phyloP scores from a whole-genome alignment of 2,113 vertebrate species.

The Eurypyga helias region DNA sequence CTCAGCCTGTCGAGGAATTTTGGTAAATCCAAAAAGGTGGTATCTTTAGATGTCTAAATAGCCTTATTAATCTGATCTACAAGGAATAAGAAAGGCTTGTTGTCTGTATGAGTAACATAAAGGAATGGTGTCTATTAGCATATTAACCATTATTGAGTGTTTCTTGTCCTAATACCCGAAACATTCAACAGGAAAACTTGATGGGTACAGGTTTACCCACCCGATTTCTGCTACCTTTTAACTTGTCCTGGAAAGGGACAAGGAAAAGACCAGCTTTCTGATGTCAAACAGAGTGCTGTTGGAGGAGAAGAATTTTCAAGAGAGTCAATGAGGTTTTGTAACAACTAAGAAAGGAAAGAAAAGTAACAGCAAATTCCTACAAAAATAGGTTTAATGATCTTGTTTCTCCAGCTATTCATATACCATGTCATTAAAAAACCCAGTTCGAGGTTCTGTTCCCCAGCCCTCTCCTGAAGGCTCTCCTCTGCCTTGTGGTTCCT shows the following conservation, averaged over 20 bases:
- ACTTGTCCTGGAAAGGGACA: neutral
- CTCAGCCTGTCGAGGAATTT: neutral
- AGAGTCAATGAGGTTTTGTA: neutral
- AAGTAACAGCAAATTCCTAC: neutral
- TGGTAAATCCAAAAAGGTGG: neutral
- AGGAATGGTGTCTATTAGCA: neutral
- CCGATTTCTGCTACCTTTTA: neutral
- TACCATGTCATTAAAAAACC: neutral
- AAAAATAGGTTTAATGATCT: neutral
- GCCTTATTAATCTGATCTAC: neutral
- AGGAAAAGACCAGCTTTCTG: neutral
- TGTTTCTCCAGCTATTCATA: slow-evolving; percentile 11
- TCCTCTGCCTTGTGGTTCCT: neutral
- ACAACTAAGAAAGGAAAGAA: neutral
- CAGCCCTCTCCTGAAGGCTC: neutral
- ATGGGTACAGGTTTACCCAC: neutral
- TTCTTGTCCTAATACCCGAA: neutral
- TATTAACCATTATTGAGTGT: neutral
- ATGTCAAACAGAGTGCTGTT: neutral
- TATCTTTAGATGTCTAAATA: neutral
- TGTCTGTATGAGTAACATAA: neutral
- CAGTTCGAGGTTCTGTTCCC: neutral
- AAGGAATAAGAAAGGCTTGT: neutral
- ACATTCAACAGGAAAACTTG: neutral
- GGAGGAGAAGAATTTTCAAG: neutral